These are phyloP conservation scores for Xiphophorus hellerii DNA, from an alignment of 2,113 vertebrate genomes.

Conservation along the genomic window DNA sequence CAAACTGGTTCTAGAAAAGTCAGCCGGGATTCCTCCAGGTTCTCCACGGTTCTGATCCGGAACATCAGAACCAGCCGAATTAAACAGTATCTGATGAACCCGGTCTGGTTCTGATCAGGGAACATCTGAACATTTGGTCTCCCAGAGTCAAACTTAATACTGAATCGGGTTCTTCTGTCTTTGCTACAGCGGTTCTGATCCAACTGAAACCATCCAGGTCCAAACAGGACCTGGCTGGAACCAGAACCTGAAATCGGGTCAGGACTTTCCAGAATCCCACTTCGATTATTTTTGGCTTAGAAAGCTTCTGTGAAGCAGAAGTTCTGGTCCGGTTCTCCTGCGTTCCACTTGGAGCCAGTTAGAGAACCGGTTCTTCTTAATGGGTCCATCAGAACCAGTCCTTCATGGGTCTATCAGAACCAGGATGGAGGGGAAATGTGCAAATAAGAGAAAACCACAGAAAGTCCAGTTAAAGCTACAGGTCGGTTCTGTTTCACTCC, in stretches of 20 bases:
- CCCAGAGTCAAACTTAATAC: conserved; percentile 45
- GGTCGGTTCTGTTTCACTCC: conserved; percentile 3
- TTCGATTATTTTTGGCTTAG: neutral
- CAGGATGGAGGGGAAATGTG: neutral
- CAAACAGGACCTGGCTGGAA: too few species aligned
- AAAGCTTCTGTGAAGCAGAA: neutral
- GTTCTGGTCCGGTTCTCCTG: neutral
- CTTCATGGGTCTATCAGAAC: neutral
- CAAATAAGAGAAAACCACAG: neutral
- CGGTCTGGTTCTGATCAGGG: neutral
- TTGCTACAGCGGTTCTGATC: neutral
- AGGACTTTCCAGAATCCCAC: too few species aligned
- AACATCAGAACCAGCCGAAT: too few species aligned
- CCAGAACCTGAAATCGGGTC: too few species aligned
- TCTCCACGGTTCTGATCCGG: too few species aligned
- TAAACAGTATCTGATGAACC: too few species aligned
- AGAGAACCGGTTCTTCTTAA: neutral
- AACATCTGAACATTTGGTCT: neutral
- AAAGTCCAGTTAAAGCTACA: conserved; percentile 30
- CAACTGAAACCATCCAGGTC: neutral
- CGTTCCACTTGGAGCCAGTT: neutral
- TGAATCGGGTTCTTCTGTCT: conserved; percentile 4
- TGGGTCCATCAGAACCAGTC: neutral
- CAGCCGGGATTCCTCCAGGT: too few species aligned
- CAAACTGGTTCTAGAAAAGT: neutral